Percentiles rank a stretch among this genome's conserved stretches.
These are phyloP conservation scores for Drosophila suzukii DNA, from an alignment of 1,140 invertebrate species.

Conservation along the genomic window DNA sequence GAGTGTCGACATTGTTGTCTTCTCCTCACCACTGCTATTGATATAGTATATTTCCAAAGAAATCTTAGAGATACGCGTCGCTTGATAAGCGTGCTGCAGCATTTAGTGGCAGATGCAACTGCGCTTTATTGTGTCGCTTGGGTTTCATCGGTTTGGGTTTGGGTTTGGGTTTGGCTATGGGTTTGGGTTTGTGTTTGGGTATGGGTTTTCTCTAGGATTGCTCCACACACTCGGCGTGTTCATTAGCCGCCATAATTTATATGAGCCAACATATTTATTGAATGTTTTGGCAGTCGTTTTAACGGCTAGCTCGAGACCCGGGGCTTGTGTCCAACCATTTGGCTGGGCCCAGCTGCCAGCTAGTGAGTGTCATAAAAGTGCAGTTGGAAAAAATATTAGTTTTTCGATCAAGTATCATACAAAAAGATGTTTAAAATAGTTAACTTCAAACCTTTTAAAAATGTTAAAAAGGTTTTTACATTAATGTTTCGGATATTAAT, in stretches of 20 bases:
- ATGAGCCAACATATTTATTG: slow-evolving; percentile 81
- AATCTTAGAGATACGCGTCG: slow-evolving; percentile 73
- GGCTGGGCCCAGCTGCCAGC: slow-evolving; percentile 62
- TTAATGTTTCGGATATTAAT: too few relatives aligned
- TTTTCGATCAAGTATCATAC: too few relatives aligned
- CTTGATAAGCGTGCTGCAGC: slow-evolving; percentile 70
- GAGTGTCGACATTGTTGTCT: slow-evolving; percentile 69
- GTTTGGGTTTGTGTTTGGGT: neutral
- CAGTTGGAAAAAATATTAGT: slow-evolving; percentile 8
- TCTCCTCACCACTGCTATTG: slow-evolving; percentile 51
- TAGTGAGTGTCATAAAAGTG: slow-evolving; percentile 59
- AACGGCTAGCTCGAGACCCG: slow-evolving; percentile 57
- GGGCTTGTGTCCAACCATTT: slow-evolving; percentile 50
- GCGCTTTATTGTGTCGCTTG: slow-evolving; percentile 55
- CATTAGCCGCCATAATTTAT: slow-evolving; percentile 79
- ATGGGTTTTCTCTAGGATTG: slow-evolving; percentile 11
- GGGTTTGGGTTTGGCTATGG: neutral
- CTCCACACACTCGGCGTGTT: slow-evolving; percentile 60
- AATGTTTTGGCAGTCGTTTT: slow-evolving; percentile 79
- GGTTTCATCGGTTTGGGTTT: neutral
- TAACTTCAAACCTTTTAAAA: too few relatives aligned
- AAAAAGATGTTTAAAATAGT: too few relatives aligned
- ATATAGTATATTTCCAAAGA: slow-evolving; percentile 77
- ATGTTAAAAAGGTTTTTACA: too few relatives aligned
- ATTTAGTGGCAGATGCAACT: slow-evolving; percentile 67